Evolutionary conservation across 2,888 invertebrate genomes (phyloP).

Genomic region (Lasioglossum zephyrum): DNA sequence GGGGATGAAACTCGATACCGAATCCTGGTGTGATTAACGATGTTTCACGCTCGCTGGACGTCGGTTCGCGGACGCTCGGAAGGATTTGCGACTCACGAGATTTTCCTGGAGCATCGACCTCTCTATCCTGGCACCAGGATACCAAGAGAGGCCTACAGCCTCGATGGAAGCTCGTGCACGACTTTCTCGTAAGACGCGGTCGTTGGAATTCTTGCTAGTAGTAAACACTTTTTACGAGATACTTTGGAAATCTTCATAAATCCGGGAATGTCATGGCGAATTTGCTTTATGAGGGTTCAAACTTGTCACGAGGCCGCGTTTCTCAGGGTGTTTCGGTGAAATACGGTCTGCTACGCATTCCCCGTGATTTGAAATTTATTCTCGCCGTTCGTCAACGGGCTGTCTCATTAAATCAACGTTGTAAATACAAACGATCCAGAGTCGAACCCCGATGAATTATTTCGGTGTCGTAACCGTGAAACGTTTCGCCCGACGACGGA

Average conservation of each 20-base stretch:
- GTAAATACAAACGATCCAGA: not conserved
- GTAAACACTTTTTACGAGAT: slow-evolving; percentile 70
- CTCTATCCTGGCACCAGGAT: slow-evolving; percentile 54
- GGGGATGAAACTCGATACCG: slow-evolving; percentile 83
- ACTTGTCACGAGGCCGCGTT: slow-evolving; percentile 39
- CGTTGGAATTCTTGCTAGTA: slow-evolving; percentile 69
- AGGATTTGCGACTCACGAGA: slow-evolving; percentile 79
- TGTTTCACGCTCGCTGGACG: slow-evolving; percentile 80
- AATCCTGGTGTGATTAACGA: slow-evolving; percentile 82
- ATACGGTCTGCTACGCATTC: slow-evolving; percentile 23
- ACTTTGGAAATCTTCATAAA: slow-evolving; percentile 69
- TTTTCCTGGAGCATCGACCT: slow-evolving; percentile 78
- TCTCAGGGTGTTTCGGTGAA: slow-evolving; percentile 27
- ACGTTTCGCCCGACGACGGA: not conserved
- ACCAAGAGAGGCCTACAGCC: slow-evolving; percentile 48
- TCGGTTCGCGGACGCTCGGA: slow-evolving; percentile 73
- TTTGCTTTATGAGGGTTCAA: slow-evolving; percentile 56
- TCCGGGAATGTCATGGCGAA: slow-evolving; percentile 64
- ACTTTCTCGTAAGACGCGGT: slow-evolving; percentile 70
- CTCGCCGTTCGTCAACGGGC: not conserved
- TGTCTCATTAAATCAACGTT: slow-evolving; percentile 30
- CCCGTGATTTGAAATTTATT: slow-evolving; percentile 41
- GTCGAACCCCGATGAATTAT: slow-evolving; percentile 16
- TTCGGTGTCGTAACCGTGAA: slow-evolving; percentile 6
- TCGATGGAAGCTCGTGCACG: slow-evolving; percentile 60